phyloP scores from a whole-genome alignment of 1,140 invertebrate genomes.

The Hestina assimilis region DNA sequence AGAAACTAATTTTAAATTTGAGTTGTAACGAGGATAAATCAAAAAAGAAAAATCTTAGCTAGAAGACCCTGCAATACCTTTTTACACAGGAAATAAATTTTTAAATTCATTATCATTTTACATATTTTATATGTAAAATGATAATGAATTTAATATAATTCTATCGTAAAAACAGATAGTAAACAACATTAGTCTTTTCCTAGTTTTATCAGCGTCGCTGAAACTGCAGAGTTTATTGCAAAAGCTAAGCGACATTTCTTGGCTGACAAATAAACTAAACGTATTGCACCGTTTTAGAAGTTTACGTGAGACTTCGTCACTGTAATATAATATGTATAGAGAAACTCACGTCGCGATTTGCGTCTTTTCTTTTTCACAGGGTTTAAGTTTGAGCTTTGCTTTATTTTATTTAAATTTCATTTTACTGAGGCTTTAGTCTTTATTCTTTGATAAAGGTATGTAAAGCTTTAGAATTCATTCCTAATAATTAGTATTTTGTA shows the following conservation, averaged over 20 bases:
- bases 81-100: too few relatives aligned
- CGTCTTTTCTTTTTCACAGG: conserved; percentile 7
- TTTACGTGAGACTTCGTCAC: conserved; percentile 20
- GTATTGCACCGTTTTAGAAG: conserved; percentile 22
- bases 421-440: background rate
- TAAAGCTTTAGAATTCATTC: too few relatives aligned
- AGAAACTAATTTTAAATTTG: too few relatives aligned
- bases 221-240: conserved; percentile 13
- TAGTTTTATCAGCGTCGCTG: conserved; percentile 10
- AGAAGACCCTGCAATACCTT: too few relatives aligned
- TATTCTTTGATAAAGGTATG: too few relatives aligned
- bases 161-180: too few relatives aligned
- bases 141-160: too few relatives aligned
- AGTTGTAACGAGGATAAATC: too few relatives aligned
- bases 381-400: conserved; percentile 13
- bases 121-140: too few relatives aligned
- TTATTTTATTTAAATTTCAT: conserved; percentile 7
- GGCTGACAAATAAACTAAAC: conserved; percentile 17
- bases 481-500: too few relatives aligned
- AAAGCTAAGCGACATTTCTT: conserved; percentile 20
- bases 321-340: conserved; percentile 20
- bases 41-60: too few relatives aligned
- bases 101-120: too few relatives aligned
- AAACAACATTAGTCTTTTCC: conserved; percentile 6
- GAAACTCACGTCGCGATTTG: conserved; percentile 11